These are phyloP conservation scores for Leptura quadrifasciata DNA, from an alignment of 2,888 invertebrate genomes.

Conservation along the genomic window DNA sequence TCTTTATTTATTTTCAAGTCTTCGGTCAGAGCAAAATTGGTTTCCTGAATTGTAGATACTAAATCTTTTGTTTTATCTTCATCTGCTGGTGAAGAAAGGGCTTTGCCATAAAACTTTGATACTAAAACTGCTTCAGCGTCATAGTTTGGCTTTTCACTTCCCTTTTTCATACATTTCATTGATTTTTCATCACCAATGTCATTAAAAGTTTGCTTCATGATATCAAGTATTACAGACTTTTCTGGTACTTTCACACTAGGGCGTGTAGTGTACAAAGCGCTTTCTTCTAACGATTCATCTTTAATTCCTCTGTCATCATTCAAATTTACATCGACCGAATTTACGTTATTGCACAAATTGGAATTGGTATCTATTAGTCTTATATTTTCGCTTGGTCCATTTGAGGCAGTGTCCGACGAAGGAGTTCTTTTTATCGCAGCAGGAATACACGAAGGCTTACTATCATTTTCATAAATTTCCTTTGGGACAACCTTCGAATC, in stretches of 20 bases:
- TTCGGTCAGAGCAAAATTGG: neutral
- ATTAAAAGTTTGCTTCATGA: constrained; percentile 78
- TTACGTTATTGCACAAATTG: constrained; percentile 65
- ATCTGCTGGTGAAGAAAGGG: constrained; percentile 9
- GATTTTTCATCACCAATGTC: constrained; percentile 61
- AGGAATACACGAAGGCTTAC: neutral
- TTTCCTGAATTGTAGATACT: neutral
- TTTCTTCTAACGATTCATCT: constrained; percentile 40
- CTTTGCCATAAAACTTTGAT: constrained; percentile 46
- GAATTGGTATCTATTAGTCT: constrained; percentile 68
- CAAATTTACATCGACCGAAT: constrained; percentile 55
- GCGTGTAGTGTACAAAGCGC: constrained; percentile 45
- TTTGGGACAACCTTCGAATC: constrained; percentile 12
- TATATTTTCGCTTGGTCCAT: constrained; percentile 51
- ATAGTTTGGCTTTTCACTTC: constrained; percentile 10
- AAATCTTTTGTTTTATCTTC: neutral
- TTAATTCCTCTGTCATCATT: constrained; percentile 50
- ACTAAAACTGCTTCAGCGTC: constrained; percentile 32
- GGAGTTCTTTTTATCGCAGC: constrained; percentile 49
- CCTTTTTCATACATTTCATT: neutral
- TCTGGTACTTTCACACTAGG: constrained; percentile 75
- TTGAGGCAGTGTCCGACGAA: constrained; percentile 53
- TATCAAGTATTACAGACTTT: constrained; percentile 75
- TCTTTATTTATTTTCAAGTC: neutral
- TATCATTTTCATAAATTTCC: constrained; percentile 14